Evolutionary conservation across 2,888 invertebrate genomes (phyloP).

Genomic region (Eulithis testata): DNA sequence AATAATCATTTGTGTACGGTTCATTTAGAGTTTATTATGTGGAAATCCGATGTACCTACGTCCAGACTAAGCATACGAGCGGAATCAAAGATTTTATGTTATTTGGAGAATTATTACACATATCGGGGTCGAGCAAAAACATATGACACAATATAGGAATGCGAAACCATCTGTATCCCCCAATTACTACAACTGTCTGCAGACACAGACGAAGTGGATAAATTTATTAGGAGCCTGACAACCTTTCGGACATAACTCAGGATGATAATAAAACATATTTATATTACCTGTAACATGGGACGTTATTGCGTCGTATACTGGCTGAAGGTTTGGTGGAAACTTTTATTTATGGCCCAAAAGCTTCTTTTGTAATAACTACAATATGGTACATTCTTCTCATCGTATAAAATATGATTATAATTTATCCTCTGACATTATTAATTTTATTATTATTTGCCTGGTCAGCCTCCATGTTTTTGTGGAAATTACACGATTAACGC

Average conservation of each 20-base stretch:
- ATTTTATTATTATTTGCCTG: neutral
- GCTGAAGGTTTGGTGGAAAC: slow-evolving; percentile 15
- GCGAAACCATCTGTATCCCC: slow-evolving; percentile 26
- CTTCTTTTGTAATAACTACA: slow-evolving; percentile 11
- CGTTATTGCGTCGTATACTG: slow-evolving; percentile 27
- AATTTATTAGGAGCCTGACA: slow-evolving; percentile 29
- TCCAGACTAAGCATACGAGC: slow-evolving; percentile 43
- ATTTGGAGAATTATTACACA: slow-evolving; percentile 42
- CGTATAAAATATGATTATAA: neutral
- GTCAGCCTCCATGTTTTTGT: too few relatives aligned
- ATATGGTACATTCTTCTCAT: neutral
- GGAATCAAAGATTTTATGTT: slow-evolving; percentile 41
- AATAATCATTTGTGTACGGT: slow-evolving; percentile 67
- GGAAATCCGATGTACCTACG: slow-evolving; percentile 59
- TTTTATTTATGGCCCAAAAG: slow-evolving; percentile 16
- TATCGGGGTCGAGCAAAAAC: slow-evolving; percentile 19
- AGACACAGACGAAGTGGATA: slow-evolving; percentile 22
- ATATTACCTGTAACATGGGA: slow-evolving; percentile 27
- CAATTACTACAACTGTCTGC: slow-evolving; percentile 29
- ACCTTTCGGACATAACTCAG: slow-evolving; percentile 28
- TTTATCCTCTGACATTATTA: neutral
- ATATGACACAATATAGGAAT: slow-evolving; percentile 23
- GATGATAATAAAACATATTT: slow-evolving; percentile 31
- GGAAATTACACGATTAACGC: neutral
- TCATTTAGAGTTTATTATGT: slow-evolving; percentile 75